Conservation (phyloP, 2,797 vertebrate species). For the Mastacembelus armatus region DNA sequence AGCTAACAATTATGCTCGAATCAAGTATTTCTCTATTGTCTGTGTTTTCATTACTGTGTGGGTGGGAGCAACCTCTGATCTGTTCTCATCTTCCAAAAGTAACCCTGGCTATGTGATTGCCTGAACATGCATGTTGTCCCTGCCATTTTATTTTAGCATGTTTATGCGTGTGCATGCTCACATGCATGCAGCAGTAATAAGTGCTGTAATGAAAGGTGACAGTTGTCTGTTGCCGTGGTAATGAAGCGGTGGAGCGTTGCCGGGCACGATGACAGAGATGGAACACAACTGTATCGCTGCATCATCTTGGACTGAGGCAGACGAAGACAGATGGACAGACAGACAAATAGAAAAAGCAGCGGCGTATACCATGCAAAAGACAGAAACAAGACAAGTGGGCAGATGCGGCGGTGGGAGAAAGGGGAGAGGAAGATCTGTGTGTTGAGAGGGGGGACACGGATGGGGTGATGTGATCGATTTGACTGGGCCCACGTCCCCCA, state of each 20-base stretch:
- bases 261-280: conserved; percentile 35
- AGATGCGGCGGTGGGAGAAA: too few relatives aligned
- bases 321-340: conserved; percentile 38
- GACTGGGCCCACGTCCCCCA: conserved; percentile 54
- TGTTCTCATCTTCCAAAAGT: conserved; percentile 4
- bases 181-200: conserved; percentile 55
- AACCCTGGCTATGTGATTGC: background rate
- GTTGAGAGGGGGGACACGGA: conserved; percentile 25
- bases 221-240: conserved; percentile 70
- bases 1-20: conserved; percentile 29
- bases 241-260: conserved; percentile 65
- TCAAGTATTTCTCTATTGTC: conserved; percentile 10
- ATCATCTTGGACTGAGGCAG: conserved; percentile 36
- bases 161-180: background rate
- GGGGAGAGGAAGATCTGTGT: conserved; percentile 25
- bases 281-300: conserved; percentile 45
- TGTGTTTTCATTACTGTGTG: conserved; percentile 1
- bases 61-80: background rate
- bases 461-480: conserved; percentile 69
- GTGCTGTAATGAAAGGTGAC: conserved; percentile 66
- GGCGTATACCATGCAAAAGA: conserved; percentile 36
- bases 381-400: conserved; percentile 50
- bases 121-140: conserved; percentile 21
- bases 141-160: background rate
- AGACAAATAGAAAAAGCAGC: background rate